Evolutionary conservation across 1,140 invertebrate species (phyloP).

Genomic region (Leptestheria dahalacensis): DNA sequence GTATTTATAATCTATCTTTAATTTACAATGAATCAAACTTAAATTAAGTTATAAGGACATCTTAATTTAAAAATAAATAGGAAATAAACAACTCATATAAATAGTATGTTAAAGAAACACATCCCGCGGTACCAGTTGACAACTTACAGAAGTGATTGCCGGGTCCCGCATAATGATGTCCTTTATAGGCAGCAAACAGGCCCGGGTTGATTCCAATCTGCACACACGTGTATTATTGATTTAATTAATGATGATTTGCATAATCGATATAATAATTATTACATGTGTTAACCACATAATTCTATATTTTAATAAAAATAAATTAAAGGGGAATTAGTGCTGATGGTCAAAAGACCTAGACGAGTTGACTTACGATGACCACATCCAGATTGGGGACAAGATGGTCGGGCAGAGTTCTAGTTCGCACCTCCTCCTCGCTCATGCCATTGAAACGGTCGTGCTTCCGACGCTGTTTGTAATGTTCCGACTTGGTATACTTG

Average conservation of each 20-base stretch:
- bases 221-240: conserved; percentile 24
- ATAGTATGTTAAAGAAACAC: too few relatives aligned
- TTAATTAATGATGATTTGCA: too few relatives aligned
- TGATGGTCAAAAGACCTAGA: background rate
- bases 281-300: too few relatives aligned
- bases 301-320: too few relatives aligned
- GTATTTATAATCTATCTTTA: too few relatives aligned
- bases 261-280: too few relatives aligned
- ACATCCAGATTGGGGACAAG: conserved; percentile 84
- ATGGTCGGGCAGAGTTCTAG: conserved; percentile 83
- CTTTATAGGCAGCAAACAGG: conserved; percentile 89
- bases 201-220: conserved; percentile 97
- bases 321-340: conserved; percentile 3
- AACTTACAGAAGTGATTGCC: conserved; percentile 98
- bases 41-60: background rate
- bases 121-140: too few relatives aligned
- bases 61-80: too few relatives aligned
- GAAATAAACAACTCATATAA: too few relatives aligned
- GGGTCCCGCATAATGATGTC: conserved; percentile 94
- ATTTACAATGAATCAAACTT: background rate
- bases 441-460: conserved; percentile 93
- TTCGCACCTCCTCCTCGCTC: conserved; percentile 88
- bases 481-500: conserved; percentile 18
- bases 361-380: conserved; percentile 72
- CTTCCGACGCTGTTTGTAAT: conserved; percentile 49